These are phyloP conservation scores for Drosophila bocki DNA, from an alignment of 1,140 invertebrate genomes.

Conservation along the genomic window DNA sequence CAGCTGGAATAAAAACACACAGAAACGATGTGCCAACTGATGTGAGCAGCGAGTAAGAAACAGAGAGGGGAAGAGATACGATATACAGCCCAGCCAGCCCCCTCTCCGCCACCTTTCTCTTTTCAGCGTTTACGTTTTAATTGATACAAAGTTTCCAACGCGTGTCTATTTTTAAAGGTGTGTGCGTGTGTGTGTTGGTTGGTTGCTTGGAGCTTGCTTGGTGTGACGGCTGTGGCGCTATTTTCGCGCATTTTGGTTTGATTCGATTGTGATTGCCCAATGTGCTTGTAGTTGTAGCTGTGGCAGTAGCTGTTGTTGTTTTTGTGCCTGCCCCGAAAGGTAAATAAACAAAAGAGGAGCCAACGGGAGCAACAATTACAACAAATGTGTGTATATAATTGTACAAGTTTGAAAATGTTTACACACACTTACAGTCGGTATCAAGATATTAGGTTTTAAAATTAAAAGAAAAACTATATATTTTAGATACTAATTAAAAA, in stretches of 20 bases:
- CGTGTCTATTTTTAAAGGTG: conserved; percentile 75
- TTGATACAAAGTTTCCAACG: conserved; percentile 78
- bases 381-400: conserved; percentile 73
- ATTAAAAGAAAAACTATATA: no score
- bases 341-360: conserved; percentile 75
- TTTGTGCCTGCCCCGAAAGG: conserved; percentile 73
- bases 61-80: not conserved
- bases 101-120: conserved; percentile 14
- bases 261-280: conserved; percentile 74
- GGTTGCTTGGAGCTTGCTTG: conserved; percentile 13
- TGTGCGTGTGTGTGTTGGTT: conserved; percentile 10
- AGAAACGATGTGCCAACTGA: conserved; percentile 69
- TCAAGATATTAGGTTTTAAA: conserved; percentile 1
- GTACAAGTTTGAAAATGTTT: conserved; percentile 66
- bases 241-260: conserved; percentile 77
- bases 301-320: conserved; percentile 45
- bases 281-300: conserved; percentile 41
- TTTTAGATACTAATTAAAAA: no score
- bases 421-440: conserved; percentile 36
- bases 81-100: conserved; percentile 3
- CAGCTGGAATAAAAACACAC: conserved; percentile 38
- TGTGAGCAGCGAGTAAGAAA: conserved; percentile 33
- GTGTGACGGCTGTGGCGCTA: conserved; percentile 55
- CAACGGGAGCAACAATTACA: conserved; percentile 70
- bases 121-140: conserved; percentile 64